Evolutionary conservation across 2,888 invertebrate species (phyloP).

Genomic region (Caenorhabditis becei): DNA sequence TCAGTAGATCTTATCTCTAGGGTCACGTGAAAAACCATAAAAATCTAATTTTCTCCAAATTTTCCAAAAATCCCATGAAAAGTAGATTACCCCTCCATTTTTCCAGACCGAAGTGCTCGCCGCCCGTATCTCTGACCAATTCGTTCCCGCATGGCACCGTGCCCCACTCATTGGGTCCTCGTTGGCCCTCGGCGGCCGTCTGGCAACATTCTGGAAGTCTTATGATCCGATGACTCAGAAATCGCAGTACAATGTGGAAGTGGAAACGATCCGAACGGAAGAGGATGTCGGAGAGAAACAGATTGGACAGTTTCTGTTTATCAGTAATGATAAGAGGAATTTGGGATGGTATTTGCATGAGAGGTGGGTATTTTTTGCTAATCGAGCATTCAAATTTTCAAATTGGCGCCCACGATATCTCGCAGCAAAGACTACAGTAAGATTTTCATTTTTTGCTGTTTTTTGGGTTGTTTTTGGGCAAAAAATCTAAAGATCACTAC

Average conservation of each 20-base stretch:
- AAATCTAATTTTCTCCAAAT: too few species aligned
- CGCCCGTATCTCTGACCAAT: constrained; percentile 28
- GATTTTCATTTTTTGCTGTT: too few species aligned
- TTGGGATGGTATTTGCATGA: constrained; percentile 54
- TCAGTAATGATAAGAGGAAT: constrained; percentile 34
- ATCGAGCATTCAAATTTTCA: too few species aligned
- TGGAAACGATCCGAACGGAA: constrained; percentile 35
- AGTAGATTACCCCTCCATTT: background rate
- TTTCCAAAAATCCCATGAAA: too few species aligned
- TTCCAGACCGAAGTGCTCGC: constrained; percentile 45
- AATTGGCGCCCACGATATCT: too few species aligned
- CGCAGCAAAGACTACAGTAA: too few species aligned
- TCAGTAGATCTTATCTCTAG: too few species aligned
- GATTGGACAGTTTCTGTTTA: constrained; percentile 30
- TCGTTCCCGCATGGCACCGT: constrained; percentile 53
- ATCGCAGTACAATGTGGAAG: constrained; percentile 47
- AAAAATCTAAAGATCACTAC: too few species aligned
- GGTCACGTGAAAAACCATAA: too few species aligned
- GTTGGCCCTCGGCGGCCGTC: constrained; percentile 31
- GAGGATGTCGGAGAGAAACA: constrained; percentile 25
- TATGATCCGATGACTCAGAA: constrained; percentile 41
- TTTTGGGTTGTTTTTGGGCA: too few species aligned
- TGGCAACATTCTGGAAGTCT: constrained; percentile 49
- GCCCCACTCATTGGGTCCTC: constrained; percentile 52
- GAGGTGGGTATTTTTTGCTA: too few species aligned